Evolutionary conservation across 64 coral and sea anemone species (phyloP), one percentile per base, ranked within the genome.

Genomic region (Porites australiensis): DNA sequence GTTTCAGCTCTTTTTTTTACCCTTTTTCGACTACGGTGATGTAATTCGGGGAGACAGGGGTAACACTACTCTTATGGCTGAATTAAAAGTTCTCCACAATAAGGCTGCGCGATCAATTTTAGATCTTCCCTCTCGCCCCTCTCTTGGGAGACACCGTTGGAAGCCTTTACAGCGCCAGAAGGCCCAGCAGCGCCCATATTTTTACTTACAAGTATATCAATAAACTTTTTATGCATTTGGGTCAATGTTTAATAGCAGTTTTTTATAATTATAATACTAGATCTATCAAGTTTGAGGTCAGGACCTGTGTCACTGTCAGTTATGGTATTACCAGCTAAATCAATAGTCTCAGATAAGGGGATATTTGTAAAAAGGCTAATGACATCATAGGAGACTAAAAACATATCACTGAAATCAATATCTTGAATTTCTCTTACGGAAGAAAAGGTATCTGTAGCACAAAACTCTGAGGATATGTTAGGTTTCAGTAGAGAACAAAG

Each of bases 21-120:
- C 72, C 27, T 23, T 20, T 44, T 75, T 75, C 53, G 76, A 79
- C 12, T 79, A 55, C 53, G 23, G 45, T 50, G 76, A 79, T 19
- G 53, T 79, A n/a, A 79, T 48, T 46, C 54, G 76, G 76, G 76
- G 76, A 52, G 76, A 79, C 54, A 49, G 76, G 76, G 76, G 72
- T 23, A 75, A 75, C 47, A 12, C 3, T 44, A 75, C 72, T 47
- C 72, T 75, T 27, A 75, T 75, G 72, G 47, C 13, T 47, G 23
- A 75, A 23, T 23, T 75, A 3, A 2, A 75, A 23, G 47, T 75
- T 75, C 72, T 75, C 13, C 72, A 75, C 20, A 75, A 75, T 75
- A 75, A 75, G 72, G 72, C 72, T 44, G 72, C 20, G 27, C 13
- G 72, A 47, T 13, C 43, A 37, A 37, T 23, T 44, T 75, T 3